Evolutionary conservation across 2,888 invertebrate species (phyloP).

Genomic region (Melanargia galathea): DNA sequence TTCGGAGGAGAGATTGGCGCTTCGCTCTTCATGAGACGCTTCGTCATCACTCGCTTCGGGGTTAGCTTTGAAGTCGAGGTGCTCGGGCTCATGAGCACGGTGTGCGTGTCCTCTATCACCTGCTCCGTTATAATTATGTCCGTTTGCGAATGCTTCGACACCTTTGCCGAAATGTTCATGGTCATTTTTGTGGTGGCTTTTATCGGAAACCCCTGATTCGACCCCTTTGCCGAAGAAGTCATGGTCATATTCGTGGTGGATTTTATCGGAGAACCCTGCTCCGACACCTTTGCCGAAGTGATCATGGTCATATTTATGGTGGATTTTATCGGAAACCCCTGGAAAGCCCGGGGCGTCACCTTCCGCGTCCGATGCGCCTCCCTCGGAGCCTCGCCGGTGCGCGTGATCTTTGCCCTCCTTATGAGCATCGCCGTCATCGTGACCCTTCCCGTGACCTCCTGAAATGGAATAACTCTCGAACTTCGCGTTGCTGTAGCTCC

Average conservation of each 20-base stretch:
- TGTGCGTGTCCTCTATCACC: conserved; percentile 75
- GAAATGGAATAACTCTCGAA: conserved; percentile 62
- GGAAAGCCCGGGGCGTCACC: conserved; percentile 84
- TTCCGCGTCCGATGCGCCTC: conserved; percentile 78
- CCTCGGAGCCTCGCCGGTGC: conserved; percentile 73
- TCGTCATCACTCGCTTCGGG: conserved; percentile 78
- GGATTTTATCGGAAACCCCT: conserved; percentile 82
- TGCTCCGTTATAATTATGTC: conserved; percentile 76
- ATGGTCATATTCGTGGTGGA: conserved; percentile 87
- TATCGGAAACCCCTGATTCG: conserved; percentile 80
- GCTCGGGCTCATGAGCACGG: conserved; percentile 76
- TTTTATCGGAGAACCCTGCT: conserved; percentile 81
- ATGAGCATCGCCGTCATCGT: conserved; percentile 7
- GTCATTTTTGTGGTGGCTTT: conserved; percentile 87
- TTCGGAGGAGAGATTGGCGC: conserved; percentile 75
- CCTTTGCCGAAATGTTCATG: conserved; percentile 84
- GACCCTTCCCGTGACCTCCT: conserved; percentile 23
- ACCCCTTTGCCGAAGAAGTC: conserved; percentile 83
- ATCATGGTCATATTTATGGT: conserved; percentile 86
- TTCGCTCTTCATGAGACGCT: conserved; percentile 68
- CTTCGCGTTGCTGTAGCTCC: conserved; percentile 78
- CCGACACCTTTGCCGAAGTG: conserved; percentile 83
- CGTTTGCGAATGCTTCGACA: conserved; percentile 80
- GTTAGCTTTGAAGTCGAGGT: conserved; percentile 70
- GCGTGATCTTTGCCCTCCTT: conserved; percentile 12